phyloP scores from a whole-genome alignment of 2,797 vertebrate genomes.

The Argyrosomus regius region DNA sequence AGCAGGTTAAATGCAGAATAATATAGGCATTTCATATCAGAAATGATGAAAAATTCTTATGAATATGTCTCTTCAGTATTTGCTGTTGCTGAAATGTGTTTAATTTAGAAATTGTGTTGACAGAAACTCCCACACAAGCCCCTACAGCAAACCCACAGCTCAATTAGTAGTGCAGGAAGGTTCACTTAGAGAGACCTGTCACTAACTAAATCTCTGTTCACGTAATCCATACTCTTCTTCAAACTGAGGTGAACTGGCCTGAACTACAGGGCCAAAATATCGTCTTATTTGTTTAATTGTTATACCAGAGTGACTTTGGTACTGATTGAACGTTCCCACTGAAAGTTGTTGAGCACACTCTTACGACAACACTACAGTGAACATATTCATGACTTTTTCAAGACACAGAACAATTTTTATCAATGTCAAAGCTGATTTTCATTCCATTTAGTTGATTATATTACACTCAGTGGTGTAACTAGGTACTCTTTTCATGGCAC shows the following conservation, averaged over 20 bases:
- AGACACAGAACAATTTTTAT: conserved; percentile 8
- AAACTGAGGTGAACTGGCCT: conserved; percentile 44
- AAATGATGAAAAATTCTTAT: conserved; percentile 63
- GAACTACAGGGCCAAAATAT: conserved; percentile 44
- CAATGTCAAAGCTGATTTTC: neutral
- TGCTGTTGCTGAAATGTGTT: conserved; percentile 73
- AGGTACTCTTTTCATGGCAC: neutral
- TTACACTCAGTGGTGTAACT: neutral
- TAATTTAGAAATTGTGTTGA: conserved; percentile 80
- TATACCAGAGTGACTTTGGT: conserved; percentile 12
- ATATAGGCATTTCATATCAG: conserved; percentile 59
- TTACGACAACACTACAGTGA: neutral
- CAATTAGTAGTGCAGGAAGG: conserved; percentile 60
- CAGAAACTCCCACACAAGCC: conserved; percentile 75
- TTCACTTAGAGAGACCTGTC: conserved; percentile 54
- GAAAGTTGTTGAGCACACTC: conserved; percentile 9
- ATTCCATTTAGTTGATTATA: conserved; percentile 7
- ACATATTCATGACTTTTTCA: conserved; percentile 17
- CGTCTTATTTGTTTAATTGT: conserved; percentile 20
- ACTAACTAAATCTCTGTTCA: conserved; percentile 48
- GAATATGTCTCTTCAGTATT: conserved; percentile 70
- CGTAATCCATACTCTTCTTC: conserved; percentile 60
- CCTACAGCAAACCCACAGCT: conserved; percentile 60
- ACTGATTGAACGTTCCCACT: conserved; percentile 38
- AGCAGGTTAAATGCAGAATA: conserved; percentile 55